Percentiles rank a stretch among this genome's conserved stretches.
Evolutionary conservation across 2,888 invertebrate genomes (phyloP).

Genomic region (Chironomus riparius): DNA sequence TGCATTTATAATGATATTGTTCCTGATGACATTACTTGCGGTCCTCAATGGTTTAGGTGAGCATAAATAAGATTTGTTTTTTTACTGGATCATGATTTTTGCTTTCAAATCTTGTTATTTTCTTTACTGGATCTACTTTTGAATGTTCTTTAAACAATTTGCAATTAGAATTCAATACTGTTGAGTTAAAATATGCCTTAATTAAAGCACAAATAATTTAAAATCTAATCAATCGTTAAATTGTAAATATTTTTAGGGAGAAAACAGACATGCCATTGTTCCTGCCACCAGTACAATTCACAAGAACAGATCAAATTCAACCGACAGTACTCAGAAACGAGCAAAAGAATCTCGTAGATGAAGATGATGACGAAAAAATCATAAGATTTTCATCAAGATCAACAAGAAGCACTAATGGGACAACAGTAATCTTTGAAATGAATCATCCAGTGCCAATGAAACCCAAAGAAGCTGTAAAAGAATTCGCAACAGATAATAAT

Average conservation of each 20-base stretch:
- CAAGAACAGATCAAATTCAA: conserved; percentile 59
- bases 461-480: conserved; percentile 51
- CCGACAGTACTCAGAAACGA: conserved; percentile 37
- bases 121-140: too few relatives aligned
- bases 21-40: conserved; percentile 47
- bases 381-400: conserved; percentile 43
- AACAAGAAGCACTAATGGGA: conserved; percentile 48
- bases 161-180: too few relatives aligned
- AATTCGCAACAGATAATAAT: conserved; percentile 31
- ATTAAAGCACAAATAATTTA: too few relatives aligned
- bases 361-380: conserved; percentile 36
- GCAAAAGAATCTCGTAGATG: conserved; percentile 39
- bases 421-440: conserved; percentile 51
- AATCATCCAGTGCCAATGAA: conserved; percentile 52
- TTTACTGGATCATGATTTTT: neutral
- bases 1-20: conserved; percentile 56
- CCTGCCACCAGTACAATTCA: conserved; percentile 68
- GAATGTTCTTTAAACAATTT: too few relatives aligned
- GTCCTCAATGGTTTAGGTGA: conserved; percentile 49
- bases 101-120: too few relatives aligned
- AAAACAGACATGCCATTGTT: conserved; percentile 48
- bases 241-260: conserved; percentile 1
- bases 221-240: too few relatives aligned
- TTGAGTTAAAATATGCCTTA: too few relatives aligned
- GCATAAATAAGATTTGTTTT: too few relatives aligned